phyloP scores from a whole-genome alignment of 2,888 invertebrate species.

The Lampropteryx suffumata region DNA sequence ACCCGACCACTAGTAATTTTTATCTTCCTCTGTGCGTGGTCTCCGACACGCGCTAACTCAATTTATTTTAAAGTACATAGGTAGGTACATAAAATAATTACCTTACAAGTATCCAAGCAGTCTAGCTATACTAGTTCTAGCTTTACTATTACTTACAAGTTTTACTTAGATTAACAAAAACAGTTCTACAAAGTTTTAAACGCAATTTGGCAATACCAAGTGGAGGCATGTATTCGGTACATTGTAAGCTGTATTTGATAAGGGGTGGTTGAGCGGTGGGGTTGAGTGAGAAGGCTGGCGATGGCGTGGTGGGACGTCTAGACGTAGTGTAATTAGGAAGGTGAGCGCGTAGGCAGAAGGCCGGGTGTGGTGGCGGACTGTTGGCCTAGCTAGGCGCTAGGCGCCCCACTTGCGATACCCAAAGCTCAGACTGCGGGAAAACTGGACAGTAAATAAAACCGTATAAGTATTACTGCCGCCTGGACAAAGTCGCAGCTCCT shows the following conservation, averaged over 20 bases:
- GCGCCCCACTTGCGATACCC: conserved; percentile 55
- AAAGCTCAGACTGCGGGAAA: conserved; percentile 26
- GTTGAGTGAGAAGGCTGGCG: conserved; percentile 54
- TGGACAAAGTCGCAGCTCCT: too few relatives aligned
- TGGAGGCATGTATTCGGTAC: conserved; percentile 36
- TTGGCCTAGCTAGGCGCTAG: conserved; percentile 38
- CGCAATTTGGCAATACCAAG: conserved; percentile 25
- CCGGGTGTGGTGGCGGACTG: conserved; percentile 38
- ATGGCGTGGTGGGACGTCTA: conserved; percentile 78
- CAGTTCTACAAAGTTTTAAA: conserved; percentile 22
- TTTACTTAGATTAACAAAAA: background rate
- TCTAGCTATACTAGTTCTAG: too few relatives aligned
- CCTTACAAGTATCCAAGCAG: too few relatives aligned
- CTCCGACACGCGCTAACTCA: too few relatives aligned
- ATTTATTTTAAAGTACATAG: too few relatives aligned
- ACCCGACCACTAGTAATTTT: too few relatives aligned
- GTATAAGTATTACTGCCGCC: too few relatives aligned
- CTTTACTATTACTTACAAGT: too few relatives aligned
- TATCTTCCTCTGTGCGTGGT: too few relatives aligned
- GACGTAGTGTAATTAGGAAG: conserved; percentile 78
- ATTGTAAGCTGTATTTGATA: conserved; percentile 55
- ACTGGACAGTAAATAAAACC: too few relatives aligned
- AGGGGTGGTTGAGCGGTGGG: conserved; percentile 47
- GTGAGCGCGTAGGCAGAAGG: conserved; percentile 70
- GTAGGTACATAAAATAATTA: too few relatives aligned